A percentile compares a stretch with the other conserved stretches of the same genome.
Conservation (phyloP, 2,888 invertebrate species). For the Tetranychus piercei region DNA sequence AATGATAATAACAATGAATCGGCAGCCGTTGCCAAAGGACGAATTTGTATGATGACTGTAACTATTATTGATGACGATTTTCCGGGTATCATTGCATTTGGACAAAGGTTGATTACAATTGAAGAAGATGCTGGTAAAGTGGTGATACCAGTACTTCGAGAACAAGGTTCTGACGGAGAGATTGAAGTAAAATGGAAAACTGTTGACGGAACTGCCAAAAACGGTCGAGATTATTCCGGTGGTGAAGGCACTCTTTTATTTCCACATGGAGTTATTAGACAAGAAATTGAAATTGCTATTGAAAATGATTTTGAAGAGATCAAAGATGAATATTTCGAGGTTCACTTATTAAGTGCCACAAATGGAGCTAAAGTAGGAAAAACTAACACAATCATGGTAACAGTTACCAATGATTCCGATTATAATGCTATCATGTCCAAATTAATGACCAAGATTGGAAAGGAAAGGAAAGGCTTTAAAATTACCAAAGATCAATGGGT, state of each 20-base stretch:
- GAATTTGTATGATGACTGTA: slow-evolving; percentile 40
- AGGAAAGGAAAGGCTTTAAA: background rate
- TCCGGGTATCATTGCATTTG: slow-evolving; percentile 41
- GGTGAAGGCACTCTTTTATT: slow-evolving; percentile 37
- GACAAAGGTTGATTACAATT: slow-evolving; percentile 40
- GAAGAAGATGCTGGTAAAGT: slow-evolving; percentile 40
- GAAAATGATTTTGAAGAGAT: slow-evolving; percentile 41
- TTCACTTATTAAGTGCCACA: slow-evolving; percentile 36
- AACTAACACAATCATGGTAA: slow-evolving; percentile 36
- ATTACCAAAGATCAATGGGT: slow-evolving; percentile 37
- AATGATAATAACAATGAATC: slow-evolving; percentile 7
- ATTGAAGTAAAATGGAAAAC: slow-evolving; percentile 40
- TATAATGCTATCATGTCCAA: slow-evolving; percentile 11
- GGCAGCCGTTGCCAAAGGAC: slow-evolving; percentile 35
- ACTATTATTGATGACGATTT: slow-evolving; percentile 44
- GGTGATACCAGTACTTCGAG: slow-evolving; percentile 36
- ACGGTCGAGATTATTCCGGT: slow-evolving; percentile 39
- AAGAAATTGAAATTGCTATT: slow-evolving; percentile 39
- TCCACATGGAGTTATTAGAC: slow-evolving; percentile 37
- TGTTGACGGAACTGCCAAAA: slow-evolving; percentile 40
- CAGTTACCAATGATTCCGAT: slow-evolving; percentile 40
- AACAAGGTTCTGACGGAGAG: slow-evolving; percentile 40
- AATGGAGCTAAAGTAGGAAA: slow-evolving; percentile 38
- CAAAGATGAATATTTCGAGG: slow-evolving; percentile 43
- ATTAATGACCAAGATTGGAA: slow-evolving; percentile 11